phyloP scores from a whole-genome alignment of 2,888 invertebrate species.

The Torymus aiolomorphi region DNA sequence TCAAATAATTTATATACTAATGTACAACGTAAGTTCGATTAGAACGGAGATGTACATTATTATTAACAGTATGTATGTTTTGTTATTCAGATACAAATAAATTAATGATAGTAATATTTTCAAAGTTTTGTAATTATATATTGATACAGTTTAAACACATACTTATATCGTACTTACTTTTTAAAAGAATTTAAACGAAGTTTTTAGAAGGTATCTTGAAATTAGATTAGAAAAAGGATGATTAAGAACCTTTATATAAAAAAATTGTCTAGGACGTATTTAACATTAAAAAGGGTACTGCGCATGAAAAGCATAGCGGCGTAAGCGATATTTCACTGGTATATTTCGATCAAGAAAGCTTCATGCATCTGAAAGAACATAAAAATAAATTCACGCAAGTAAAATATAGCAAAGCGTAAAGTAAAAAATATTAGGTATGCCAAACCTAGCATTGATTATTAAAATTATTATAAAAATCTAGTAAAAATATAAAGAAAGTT shows the following conservation, averaged over 20 bases:
- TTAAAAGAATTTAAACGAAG: conserved; percentile 43
- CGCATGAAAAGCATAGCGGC: conserved; percentile 75
- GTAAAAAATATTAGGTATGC: no score
- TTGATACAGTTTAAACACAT: conserved; percentile 4
- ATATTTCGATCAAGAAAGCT: conserved; percentile 73
- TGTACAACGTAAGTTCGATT: no score
- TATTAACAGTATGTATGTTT: not conserved
- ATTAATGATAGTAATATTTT: not conserved
- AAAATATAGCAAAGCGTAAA: conserved; percentile 6
- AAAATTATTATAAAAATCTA: no score
- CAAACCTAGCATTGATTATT: no score
- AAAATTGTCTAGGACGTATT: conserved; percentile 31
- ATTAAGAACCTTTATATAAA: conserved; percentile 33
- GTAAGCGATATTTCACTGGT: conserved; percentile 72
- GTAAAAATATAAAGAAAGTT: no score
- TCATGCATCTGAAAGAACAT: conserved; percentile 75
- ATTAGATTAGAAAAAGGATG: conserved; percentile 33
- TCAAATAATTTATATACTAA: not conserved
- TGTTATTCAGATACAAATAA: not conserved
- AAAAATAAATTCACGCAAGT: conserved; percentile 66
- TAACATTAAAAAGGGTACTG: conserved; percentile 62
- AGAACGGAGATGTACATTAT: no score
- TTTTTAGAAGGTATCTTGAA: conserved; percentile 44
- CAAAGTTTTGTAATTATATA: no score
- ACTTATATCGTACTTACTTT: conserved; percentile 54